A percentile compares a stretch with the other conserved stretches of the same genome.
These are phyloP conservation scores for Choreutis nemorana DNA, from an alignment of 2,888 invertebrate species.

Conservation along the genomic window DNA sequence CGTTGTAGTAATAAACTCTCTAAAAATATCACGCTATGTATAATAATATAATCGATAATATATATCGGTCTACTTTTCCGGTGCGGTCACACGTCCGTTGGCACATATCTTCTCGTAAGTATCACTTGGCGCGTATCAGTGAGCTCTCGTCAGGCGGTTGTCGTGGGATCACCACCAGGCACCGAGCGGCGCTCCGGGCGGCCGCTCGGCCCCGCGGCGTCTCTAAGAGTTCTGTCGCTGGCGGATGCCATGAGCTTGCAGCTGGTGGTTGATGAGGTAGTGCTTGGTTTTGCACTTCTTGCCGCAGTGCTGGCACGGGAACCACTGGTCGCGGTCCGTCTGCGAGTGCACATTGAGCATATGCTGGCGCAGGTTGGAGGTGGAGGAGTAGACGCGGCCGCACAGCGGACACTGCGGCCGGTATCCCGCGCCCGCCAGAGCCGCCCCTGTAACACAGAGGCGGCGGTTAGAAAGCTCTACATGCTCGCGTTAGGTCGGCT, in stretches of 20 bases:
- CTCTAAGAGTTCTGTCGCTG: constrained; percentile 70
- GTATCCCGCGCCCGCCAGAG: constrained; percentile 62
- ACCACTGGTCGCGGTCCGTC: constrained; percentile 75
- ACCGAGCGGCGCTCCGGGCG: constrained; percentile 24
- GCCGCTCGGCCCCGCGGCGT: constrained; percentile 39
- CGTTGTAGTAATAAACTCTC: constrained; percentile 33
- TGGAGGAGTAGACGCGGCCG: constrained; percentile 76
- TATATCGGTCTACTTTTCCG: constrained; percentile 11
- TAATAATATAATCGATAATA: constrained; percentile 16
- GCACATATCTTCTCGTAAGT: no score
- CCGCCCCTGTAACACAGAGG: constrained; percentile 74
- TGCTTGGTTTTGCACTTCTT: constrained; percentile 80
- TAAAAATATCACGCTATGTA: constrained; percentile 34
- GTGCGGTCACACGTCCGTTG: constrained; percentile 20
- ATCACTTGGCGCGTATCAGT: no score
- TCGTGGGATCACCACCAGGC: constrained; percentile 21
- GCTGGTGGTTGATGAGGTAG: constrained; percentile 79
- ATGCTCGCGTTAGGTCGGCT: constrained; percentile 25
- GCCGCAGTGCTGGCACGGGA: constrained; percentile 76
- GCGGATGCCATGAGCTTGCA: constrained; percentile 77
- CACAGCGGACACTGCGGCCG: constrained; percentile 75
- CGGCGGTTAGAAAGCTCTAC: constrained; percentile 55
- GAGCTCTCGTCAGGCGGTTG: constrained; percentile 9
- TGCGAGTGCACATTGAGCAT: constrained; percentile 79
- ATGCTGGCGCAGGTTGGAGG: constrained; percentile 79